Evolutionary conservation across 1,140 invertebrate genomes (phyloP).

Genomic region (Drosophila persimilis): DNA sequence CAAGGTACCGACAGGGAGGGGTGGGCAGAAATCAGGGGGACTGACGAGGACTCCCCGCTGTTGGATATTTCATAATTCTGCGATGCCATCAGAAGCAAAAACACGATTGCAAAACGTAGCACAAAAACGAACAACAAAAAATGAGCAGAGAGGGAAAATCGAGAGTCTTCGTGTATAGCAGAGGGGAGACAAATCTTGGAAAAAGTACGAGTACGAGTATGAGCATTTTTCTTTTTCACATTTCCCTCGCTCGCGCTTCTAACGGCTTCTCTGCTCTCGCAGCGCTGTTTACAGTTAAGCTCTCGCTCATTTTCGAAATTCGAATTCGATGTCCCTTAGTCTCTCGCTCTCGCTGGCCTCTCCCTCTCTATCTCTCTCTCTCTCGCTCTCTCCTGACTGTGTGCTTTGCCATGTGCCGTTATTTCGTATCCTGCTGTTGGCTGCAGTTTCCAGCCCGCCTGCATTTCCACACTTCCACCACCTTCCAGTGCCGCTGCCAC

Average conservation of each 20-base stretch:
- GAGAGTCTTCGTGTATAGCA: constrained; percentile 2
- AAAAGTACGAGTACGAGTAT: constrained; percentile 34
- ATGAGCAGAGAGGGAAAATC: constrained; percentile 14
- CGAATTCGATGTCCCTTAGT: constrained; percentile 7
- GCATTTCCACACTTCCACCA: constrained; percentile 56
- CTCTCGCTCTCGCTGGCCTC: constrained; percentile 8
- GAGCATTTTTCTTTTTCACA: too few species aligned
- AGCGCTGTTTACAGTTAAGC: constrained; percentile 37
- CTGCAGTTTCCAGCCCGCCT: constrained; percentile 58
- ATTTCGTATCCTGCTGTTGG: constrained; percentile 52
- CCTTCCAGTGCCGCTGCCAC: constrained; percentile 37
- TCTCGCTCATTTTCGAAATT: constrained; percentile 55
- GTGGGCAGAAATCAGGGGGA: too few species aligned
- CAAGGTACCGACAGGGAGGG: constrained; percentile 17
- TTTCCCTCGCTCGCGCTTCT: constrained; percentile 31
- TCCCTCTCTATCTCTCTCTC: constrained; percentile 4
- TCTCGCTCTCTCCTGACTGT: not conserved
- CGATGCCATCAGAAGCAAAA: constrained; percentile 15
- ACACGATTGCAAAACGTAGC: constrained; percentile 30
- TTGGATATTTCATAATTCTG: constrained; percentile 71
- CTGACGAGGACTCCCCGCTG: constrained; percentile 34
- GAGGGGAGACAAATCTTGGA: constrained; percentile 55
- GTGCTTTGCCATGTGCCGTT: constrained; percentile 48
- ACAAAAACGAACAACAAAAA: constrained; percentile 5
- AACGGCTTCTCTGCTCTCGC: not conserved